Evolutionary conservation across 1,140 invertebrate species (phyloP).

Genomic region (Polypedilum pembai): DNA sequence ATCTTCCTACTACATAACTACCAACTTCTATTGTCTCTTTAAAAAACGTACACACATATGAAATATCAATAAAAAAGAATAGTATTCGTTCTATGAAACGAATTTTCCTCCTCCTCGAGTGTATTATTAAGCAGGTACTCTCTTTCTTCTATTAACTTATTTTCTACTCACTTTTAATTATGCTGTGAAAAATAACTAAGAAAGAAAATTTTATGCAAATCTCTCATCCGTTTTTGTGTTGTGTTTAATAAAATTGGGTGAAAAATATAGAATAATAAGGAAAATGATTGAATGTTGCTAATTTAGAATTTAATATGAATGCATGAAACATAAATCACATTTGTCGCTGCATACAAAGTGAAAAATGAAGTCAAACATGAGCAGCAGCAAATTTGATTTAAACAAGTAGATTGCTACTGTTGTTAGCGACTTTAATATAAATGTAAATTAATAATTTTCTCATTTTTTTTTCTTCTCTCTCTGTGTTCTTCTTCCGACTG

Average conservation of each 20-base stretch:
- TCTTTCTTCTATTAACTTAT: not conserved
- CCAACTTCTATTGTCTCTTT: slow-evolving; percentile 11
- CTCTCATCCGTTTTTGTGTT: not conserved
- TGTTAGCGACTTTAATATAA: not conserved
- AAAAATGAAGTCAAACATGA: too few species aligned
- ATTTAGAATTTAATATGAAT: too few species aligned
- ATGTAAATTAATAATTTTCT: slow-evolving; percentile 14
- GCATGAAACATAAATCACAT: too few species aligned
- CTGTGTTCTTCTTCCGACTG: not conserved
- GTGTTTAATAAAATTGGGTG: too few species aligned
- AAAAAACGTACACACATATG: not conserved
- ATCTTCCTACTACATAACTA: not conserved
- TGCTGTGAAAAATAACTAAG: too few species aligned
- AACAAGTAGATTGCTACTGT: too few species aligned
- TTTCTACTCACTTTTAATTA: too few species aligned
- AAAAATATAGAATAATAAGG: too few species aligned
- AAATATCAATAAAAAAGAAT: slow-evolving; percentile 8
- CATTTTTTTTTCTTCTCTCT: not conserved
- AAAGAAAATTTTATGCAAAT: not conserved
- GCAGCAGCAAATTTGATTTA: too few species aligned
- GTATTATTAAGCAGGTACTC: not conserved
- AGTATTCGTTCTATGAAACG: too few species aligned
- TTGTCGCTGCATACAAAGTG: too few species aligned
- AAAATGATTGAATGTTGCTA: too few species aligned
- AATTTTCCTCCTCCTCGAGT: not conserved